A percentile compares a stretch with the other conserved stretches of the same genome.
phyloP scores from a whole-genome alignment of 2,113 vertebrate species.

The Glaucomys volans region DNA sequence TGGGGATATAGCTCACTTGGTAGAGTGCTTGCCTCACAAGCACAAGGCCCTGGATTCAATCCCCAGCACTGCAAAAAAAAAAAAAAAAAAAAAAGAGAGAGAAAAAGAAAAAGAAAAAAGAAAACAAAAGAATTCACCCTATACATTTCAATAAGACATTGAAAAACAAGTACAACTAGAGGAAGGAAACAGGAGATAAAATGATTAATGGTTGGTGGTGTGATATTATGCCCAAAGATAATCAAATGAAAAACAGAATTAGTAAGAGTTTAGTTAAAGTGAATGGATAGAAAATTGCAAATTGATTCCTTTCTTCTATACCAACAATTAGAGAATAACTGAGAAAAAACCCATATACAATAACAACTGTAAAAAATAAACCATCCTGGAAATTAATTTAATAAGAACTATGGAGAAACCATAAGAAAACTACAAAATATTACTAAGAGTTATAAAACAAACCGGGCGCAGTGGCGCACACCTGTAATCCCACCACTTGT shows the following conservation, averaged over 20 bases:
- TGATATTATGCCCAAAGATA: background rate
- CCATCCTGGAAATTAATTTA: background rate
- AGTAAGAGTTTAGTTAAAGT: too few species aligned
- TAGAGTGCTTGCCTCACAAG: too few species aligned
- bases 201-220: background rate
- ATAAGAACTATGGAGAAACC: background rate
- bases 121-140: background rate
- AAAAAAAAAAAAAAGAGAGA: too few species aligned
- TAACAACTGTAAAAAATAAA: conserved; percentile 13
- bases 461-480: too few species aligned
- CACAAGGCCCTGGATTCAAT: too few species aligned
- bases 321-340: background rate
- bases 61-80: too few species aligned
- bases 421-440: conserved; percentile 34
- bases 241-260: conserved; percentile 44
- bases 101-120: too few species aligned
- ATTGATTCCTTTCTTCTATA: too few species aligned
- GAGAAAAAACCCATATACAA: background rate
- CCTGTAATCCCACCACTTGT: too few species aligned
- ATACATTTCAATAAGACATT: background rate
- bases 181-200: conserved; percentile 30
- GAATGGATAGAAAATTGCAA: too few species aligned
- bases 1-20: too few species aligned
- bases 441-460: background rate
- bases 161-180: background rate